These are phyloP conservation scores for Eilema caniola DNA, from an alignment of 2,888 invertebrate genomes.

Conservation along the genomic window DNA sequence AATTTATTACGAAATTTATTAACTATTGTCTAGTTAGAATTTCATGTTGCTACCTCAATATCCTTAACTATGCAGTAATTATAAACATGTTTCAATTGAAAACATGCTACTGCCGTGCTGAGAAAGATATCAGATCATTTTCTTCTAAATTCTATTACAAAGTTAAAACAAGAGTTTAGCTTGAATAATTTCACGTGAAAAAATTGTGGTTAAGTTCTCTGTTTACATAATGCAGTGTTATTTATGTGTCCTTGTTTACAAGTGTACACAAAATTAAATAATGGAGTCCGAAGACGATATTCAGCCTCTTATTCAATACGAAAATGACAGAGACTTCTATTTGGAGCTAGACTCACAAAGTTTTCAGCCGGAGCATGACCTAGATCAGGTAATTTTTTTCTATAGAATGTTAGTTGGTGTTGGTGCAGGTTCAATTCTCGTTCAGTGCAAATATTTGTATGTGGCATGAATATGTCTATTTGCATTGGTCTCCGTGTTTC, in stretches of 20 bases:
- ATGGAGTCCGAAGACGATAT: constrained; percentile 77
- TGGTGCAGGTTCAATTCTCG: no score
- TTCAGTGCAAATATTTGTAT: no score
- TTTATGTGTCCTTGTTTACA: background rate
- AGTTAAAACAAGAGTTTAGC: background rate
- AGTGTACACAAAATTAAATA: constrained; percentile 9
- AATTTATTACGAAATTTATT: background rate
- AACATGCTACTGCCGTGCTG: background rate
- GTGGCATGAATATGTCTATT: no score
- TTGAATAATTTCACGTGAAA: background rate
- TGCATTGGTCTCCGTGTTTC: no score
- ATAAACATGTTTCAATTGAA: background rate
- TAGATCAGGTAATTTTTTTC: constrained; percentile 71
- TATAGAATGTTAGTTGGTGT: no score
- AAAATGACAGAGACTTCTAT: constrained; percentile 52
- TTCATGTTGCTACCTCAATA: background rate
- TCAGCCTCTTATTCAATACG: constrained; percentile 75
- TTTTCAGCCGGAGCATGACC: constrained; percentile 72
- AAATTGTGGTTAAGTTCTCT: background rate
- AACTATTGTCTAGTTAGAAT: background rate
- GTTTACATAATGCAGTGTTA: background rate
- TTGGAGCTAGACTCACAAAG: constrained; percentile 63
- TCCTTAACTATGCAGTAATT: background rate
- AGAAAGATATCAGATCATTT: background rate
- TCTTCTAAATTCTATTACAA: background rate